Conservation (phyloP, 1,140 invertebrate genomes). For the Vanessa atalanta region DNA sequence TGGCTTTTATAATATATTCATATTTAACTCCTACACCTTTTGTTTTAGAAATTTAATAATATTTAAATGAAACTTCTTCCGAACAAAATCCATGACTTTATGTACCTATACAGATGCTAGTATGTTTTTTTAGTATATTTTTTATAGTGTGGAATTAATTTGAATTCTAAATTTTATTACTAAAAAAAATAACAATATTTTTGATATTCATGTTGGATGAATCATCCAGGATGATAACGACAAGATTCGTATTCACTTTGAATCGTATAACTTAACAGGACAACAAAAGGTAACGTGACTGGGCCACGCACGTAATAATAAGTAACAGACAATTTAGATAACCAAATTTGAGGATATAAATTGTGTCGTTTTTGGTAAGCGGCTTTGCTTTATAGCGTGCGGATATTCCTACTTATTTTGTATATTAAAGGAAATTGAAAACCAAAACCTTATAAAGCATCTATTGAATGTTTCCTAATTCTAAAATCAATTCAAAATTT, state of each 20-base stretch:
- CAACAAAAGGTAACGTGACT: constrained; percentile 11
- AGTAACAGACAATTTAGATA: constrained; percentile 33
- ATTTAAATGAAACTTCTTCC: background rate
- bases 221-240: constrained; percentile 12
- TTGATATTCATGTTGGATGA: background rate
- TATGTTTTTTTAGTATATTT: background rate
- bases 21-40: constrained; percentile 28
- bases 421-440: background rate
- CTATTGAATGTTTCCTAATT: background rate
- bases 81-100: background rate
- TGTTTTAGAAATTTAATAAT: constrained; percentile 29
- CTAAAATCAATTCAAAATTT: background rate
- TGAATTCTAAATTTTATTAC: too few relatives aligned
- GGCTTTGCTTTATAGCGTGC: constrained; percentile 10
- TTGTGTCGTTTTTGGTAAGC: constrained; percentile 7
- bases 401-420: background rate
- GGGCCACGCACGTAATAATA: constrained; percentile 27
- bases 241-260: constrained; percentile 30
- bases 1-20: constrained; percentile 32
- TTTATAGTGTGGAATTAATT: too few relatives aligned
- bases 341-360: constrained; percentile 23
- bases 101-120: background rate
- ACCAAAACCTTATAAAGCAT: background rate
- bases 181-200: too few relatives aligned
- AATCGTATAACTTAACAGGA: constrained; percentile 23